Base-by-base conservation (phyloP, 2,888 invertebrate species). In the Lumbricus terrestris region DNA sequence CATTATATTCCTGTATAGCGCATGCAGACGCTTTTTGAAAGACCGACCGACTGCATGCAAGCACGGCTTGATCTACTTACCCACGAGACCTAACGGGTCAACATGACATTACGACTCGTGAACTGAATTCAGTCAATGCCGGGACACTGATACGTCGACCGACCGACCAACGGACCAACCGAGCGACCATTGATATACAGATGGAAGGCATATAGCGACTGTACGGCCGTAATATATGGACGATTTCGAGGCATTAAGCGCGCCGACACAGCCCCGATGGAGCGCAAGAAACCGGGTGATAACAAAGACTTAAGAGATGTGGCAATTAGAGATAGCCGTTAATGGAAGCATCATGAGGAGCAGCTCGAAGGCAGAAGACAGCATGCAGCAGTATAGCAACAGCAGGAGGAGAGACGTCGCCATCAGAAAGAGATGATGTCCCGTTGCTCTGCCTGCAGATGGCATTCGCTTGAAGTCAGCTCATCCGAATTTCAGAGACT, bases 251-350 rank as follows among this genome's bases (percentile, higher is more conserved):
- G 69, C 69, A 69, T 69, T 69, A 69, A 69, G 13, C 69, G 69
- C 69, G 69, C 69, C 69, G n/a, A n/a, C 69, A 11, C 69, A 69
- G 69, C n/a, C 69, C 69, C 69, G 69, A 16, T n/a, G 69, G n/a
- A 69, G 69, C n/a, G n/a, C 69, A 69, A 69, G 69, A 69, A 69
- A n/a, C 69, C 29, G 69, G 69, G 69, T n/a, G 69, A 69, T 69
- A 47, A 69, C 69, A 69, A 69, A 69, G 69, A 69, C 69, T 69
- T 69, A 69, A 69, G 69, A 69, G 69, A 69, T 69, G 69, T 69
- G 69, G 69, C 69, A n/a, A 69, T 69, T 69, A 69, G 69, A 69
- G 69, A 69, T 69, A 69, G 69, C 69, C 69, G 69, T 69, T 69
- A 69, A 69, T 69, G 69, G 69, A 69, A 69, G n/a, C 69, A 69